These are phyloP conservation scores for Diadumene lineata DNA, from an alignment of 92 coral and sea anemone genomes.

Conservation along the genomic window DNA sequence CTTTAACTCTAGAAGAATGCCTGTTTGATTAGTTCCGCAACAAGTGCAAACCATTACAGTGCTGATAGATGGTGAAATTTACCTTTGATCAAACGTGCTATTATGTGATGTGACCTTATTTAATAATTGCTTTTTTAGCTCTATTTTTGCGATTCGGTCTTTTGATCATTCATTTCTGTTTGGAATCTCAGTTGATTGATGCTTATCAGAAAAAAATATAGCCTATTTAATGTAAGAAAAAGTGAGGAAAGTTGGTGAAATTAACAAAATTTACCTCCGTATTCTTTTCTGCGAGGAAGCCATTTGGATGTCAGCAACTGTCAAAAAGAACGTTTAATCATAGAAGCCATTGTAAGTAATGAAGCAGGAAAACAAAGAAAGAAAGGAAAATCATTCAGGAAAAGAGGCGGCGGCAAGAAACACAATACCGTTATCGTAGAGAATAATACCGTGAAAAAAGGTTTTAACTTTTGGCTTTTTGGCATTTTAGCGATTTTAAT, in stretches of 20 bases:
- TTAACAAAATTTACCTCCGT: no score
- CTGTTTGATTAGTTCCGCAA: background rate
- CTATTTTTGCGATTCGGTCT: no score
- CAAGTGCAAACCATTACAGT: slow-evolving; percentile 9
- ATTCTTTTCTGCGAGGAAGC: slow-evolving; percentile 5
- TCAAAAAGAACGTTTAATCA: background rate
- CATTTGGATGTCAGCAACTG: background rate
- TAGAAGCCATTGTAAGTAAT: background rate
- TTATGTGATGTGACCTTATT: background rate
- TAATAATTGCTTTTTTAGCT: no score
- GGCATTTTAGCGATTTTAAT: background rate
- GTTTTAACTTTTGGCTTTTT: background rate
- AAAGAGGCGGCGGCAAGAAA: background rate
- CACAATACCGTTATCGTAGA: background rate
- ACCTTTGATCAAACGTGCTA: slow-evolving; percentile 4
- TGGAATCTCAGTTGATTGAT: no score
- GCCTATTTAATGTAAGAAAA: no score
- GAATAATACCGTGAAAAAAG: background rate
- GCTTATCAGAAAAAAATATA: no score
- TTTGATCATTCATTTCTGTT: no score
- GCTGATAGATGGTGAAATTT: slow-evolving; percentile 7
- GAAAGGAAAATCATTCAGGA: background rate
- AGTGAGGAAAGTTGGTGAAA: no score
- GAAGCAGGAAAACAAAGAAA: background rate
- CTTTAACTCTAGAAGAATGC: background rate